phyloP scores from a whole-genome alignment of 1,140 invertebrate genomes.

The Mamestra configurata region DNA sequence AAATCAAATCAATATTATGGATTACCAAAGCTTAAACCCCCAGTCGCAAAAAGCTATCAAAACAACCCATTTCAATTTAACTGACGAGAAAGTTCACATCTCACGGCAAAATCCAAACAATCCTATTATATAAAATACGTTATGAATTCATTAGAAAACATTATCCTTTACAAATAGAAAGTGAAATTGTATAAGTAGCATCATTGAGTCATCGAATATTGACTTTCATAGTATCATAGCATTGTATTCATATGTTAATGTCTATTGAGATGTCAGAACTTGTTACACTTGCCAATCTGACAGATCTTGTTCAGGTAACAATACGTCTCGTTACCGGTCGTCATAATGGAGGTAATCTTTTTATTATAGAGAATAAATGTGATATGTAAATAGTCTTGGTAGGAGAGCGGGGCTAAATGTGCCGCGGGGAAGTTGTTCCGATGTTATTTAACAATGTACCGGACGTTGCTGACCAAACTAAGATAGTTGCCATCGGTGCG shows the following conservation, averaged over 20 bases:
- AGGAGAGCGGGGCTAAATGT: too few relatives aligned
- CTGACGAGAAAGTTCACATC: background rate
- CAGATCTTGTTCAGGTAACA: conserved; percentile 32
- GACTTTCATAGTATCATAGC: conserved; percentile 27
- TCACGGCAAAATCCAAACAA: background rate
- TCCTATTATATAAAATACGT: conserved; percentile 31
- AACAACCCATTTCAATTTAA: conserved; percentile 2
- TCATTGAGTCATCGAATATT: conserved; percentile 37
- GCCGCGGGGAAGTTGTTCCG: too few relatives aligned
- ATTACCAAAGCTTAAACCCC: background rate
- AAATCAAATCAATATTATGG: too few relatives aligned
- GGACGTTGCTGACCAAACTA: too few relatives aligned
- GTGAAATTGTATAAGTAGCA: conserved; percentile 37
- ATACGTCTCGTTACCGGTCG: conserved; percentile 6
- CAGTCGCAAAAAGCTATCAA: background rate
- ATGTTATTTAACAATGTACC: too few relatives aligned
- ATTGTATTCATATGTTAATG: conserved; percentile 37
- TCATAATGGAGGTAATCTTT: background rate
- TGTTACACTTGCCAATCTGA: conserved; percentile 15
- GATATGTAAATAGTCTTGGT: background rate
- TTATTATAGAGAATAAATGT: background rate
- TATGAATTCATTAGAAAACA: conserved; percentile 44
- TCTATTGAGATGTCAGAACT: conserved; percentile 32
- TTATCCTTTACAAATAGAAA: conserved; percentile 49
- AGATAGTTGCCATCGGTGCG: too few relatives aligned